Evolutionary conservation across 2,113 vertebrate species (phyloP).

Genomic region (Pteronura brasiliensis): DNA sequence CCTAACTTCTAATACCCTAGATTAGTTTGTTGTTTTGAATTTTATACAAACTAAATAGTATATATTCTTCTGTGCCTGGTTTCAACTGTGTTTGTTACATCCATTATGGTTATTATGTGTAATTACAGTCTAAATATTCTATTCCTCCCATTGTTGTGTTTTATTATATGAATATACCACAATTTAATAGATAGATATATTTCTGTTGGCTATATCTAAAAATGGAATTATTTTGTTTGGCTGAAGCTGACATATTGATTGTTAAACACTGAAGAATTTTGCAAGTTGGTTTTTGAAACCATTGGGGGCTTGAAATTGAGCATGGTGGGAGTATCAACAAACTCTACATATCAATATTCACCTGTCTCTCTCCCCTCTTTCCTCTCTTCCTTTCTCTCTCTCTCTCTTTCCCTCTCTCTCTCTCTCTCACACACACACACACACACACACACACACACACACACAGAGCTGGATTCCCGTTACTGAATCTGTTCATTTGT

Average conservation of each 20-base stretch:
- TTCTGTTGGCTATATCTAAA: not conserved
- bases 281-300: not conserved
- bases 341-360: not conserved
- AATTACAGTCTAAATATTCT: not conserved
- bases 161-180: not conserved
- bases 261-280: not conserved
- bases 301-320: not conserved
- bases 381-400: not conserved
- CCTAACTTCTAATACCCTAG: not conserved
- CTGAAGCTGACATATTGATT: not conserved
- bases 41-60: not conserved
- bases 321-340: not conserved
- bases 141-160: not conserved
- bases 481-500: not conserved
- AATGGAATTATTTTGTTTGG: not conserved
- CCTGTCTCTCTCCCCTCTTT: not conserved
- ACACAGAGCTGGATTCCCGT: not conserved
- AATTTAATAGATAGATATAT: not conserved
- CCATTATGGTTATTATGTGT: not conserved
- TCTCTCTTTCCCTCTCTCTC: not conserved
- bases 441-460: no score
- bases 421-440: not conserved
- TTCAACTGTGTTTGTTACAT: conserved; percentile 15
- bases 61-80: not conserved
- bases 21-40: not conserved